These are phyloP conservation scores for Meloidogyne hapla DNA, from an alignment of 1,140 invertebrate genomes.

Conservation along the genomic window DNA sequence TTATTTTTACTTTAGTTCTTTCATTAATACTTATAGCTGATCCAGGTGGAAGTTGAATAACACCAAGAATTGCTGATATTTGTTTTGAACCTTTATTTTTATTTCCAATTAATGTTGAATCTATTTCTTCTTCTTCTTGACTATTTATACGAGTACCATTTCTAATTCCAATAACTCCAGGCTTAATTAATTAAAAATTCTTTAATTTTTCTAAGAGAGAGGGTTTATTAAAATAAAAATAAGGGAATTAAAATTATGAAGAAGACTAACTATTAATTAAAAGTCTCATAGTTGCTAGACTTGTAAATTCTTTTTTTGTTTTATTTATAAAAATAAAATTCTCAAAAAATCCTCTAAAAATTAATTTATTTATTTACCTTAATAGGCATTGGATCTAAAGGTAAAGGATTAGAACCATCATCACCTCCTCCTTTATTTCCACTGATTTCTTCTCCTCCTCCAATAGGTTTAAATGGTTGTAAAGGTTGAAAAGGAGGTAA, in stretches of 20 bases:
- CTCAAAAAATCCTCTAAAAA: background rate
- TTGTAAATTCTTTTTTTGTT: too few species aligned
- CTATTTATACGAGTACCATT: background rate
- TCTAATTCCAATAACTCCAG: background rate
- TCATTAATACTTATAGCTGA: conserved; percentile 14
- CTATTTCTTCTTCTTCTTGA: background rate
- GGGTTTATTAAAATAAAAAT: too few species aligned
- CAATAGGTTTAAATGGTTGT: background rate
- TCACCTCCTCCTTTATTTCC: background rate
- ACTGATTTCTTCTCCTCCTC: background rate
- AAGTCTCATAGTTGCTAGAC: too few species aligned
- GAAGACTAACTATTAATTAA: too few species aligned
- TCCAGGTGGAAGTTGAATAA: conserved; percentile 23
- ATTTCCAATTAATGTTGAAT: background rate
- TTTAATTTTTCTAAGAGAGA: too few species aligned
- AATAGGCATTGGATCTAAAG: background rate
- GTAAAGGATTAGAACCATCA: background rate
- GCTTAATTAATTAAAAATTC: background rate
- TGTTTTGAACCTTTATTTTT: background rate
- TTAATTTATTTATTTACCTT: background rate
- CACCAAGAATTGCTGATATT: background rate
- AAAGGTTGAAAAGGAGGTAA: background rate
- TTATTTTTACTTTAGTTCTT: conserved; percentile 12
- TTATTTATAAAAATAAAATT: too few species aligned
- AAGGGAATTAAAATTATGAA: too few species aligned